Evolutionary conservation across 2,797 vertebrate genomes (phyloP), one percentile per base, ranked within the genome.

Genomic region (Falco berigora): DNA sequence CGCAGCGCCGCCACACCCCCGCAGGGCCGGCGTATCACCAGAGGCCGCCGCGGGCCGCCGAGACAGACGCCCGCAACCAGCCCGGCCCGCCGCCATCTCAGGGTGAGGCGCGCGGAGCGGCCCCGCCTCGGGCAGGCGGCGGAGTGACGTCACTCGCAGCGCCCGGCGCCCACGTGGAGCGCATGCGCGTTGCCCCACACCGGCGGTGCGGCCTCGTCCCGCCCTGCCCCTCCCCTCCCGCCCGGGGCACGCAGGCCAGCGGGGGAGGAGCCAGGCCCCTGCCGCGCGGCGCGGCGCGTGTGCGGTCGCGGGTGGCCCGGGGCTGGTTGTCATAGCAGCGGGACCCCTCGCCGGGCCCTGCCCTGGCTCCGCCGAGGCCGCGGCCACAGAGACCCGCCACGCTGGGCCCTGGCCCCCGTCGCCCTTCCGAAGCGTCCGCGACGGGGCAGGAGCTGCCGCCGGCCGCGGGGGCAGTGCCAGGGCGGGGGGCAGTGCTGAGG

Each of bases 231-330:
- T 7, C 59, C 42, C 16, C 7, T 2, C 5, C 8, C 6, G 3
- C 1, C 5, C 1, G 11, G 1, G 5, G 1, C 42, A 75, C 27
- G 69, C 50, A 0, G 6, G 5, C 3, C 36, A 8, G 12, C 0
- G 2, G 24, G 34, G 71, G 58, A 40, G 62, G 69, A 28, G 0
- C 14, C 10, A 0, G 16, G 3, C 8, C 6, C 30, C 3, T 5
- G 56, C 7, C 18, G 42, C 49, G 14, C 32, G 23, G 24, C 28
- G 25, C 66, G 3, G 11, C 0, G 8, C 3, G 10, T 8, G 4
- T 4, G 5, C 7, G 6, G 11, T 12, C 14, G 59, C 46, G 52
- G 40, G 40, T 15, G 40, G 40, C 40, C 40, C 40, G 40, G 40
- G 40, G 40, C 24, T 40, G 50, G 36, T 27, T 38, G 64, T 44